Conservation (phyloP, 2,113 vertebrate genomes). For the Puffinus mauretanicus region DNA sequence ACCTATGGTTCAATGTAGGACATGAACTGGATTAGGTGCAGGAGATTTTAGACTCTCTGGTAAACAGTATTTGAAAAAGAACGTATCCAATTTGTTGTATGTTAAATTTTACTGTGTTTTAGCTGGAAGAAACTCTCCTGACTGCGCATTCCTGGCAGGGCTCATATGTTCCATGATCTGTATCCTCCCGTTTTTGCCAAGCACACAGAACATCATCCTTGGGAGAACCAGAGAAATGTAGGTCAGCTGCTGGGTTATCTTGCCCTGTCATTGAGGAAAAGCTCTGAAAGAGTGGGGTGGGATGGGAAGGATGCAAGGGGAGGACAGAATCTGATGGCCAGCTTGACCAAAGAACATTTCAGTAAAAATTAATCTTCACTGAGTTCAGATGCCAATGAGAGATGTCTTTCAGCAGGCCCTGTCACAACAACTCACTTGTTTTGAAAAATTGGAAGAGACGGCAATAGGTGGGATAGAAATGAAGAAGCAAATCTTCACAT, state of each 20-base stretch:
- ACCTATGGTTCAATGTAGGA: background rate
- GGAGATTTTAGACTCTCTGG: background rate
- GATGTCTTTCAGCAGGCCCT: background rate
- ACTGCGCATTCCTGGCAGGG: background rate
- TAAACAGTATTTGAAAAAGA: background rate
- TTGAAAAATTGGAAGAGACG: background rate
- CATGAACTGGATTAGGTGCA: background rate
- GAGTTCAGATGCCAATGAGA: background rate
- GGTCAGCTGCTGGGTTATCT: background rate
- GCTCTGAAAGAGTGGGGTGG: background rate
- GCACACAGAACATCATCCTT: background rate
- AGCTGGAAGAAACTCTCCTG: background rate
- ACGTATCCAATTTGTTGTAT: background rate
- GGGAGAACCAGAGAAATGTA: background rate
- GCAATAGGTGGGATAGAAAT: background rate
- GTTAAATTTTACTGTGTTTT: constrained; percentile 7
- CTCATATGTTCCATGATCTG: background rate
- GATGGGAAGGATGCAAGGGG: background rate
- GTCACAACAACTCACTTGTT: background rate
- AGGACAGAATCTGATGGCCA: background rate
- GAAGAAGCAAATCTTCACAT: background rate
- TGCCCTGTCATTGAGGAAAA: background rate
- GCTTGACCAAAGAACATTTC: background rate
- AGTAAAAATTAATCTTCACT: background rate
- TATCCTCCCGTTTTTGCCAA: background rate